phyloP scores from a whole-genome alignment of 2,113 vertebrate species.

The Callipepla californica region DNA sequence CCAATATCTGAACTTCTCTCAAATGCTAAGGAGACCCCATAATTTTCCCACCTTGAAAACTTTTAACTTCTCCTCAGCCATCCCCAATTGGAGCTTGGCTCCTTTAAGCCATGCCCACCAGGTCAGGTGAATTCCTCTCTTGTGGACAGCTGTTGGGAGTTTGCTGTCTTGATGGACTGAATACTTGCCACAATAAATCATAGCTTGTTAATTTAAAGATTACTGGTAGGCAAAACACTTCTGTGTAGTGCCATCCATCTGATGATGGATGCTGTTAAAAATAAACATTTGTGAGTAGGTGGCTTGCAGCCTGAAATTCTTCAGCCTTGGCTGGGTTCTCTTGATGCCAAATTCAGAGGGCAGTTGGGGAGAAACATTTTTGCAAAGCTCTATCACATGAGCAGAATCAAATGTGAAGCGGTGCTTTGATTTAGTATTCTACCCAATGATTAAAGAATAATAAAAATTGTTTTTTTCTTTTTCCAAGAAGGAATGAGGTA shows the following conservation, averaged over 20 bases:
- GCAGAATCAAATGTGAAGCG: not conserved
- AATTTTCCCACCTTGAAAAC: not conserved
- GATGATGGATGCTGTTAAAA: not conserved
- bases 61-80: not conserved
- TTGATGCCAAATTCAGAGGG: not conserved
- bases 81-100: not conserved
- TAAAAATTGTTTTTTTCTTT: not conserved
- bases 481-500: not conserved
- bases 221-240: not conserved
- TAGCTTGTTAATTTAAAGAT: not conserved
- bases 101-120: not conserved
- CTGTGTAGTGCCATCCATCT: not conserved
- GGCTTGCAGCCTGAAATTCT: not conserved
- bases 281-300: not conserved
- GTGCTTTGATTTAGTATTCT: not conserved
- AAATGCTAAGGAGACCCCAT: not conserved
- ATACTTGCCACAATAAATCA: not conserved
- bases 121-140: not conserved
- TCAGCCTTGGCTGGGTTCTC: not conserved
- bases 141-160: not conserved
- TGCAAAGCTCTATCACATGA: not conserved
- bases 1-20: fast-evolving
- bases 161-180: not conserved
- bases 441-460: not conserved
- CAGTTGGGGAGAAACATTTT: not conserved